Evolutionary conservation across 2,888 invertebrate species (phyloP).

Genomic region (Lomographa bimaculata): DNA sequence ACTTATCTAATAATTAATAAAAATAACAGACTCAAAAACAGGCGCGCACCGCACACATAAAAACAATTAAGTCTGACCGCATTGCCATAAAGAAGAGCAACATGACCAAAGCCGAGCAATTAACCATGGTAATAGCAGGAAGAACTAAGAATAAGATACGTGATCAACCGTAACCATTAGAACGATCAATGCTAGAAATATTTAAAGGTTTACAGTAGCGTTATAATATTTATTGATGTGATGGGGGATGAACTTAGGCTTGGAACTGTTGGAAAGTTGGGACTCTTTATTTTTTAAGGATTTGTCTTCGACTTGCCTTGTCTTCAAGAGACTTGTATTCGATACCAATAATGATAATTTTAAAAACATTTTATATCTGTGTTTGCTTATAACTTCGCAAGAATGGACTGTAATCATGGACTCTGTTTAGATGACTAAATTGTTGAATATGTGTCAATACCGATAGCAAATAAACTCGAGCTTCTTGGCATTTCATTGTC

Average conservation of each 20-base stretch:
- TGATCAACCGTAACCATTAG: slow-evolving; percentile 28
- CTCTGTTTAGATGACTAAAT: no score
- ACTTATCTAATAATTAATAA: slow-evolving; percentile 57
- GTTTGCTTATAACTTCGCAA: no score
- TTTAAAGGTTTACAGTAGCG: slow-evolving; percentile 24
- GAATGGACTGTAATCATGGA: no score
- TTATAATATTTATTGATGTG: slow-evolving; percentile 27
- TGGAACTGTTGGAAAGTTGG: no score
- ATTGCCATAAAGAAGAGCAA: slow-evolving; percentile 78
- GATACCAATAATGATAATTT: no score
- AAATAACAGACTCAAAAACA: slow-evolving; percentile 76
- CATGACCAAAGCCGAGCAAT: slow-evolving; percentile 76
- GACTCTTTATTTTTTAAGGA: no score
- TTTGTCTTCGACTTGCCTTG: no score
- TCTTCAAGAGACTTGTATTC: no score
- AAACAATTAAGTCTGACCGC: slow-evolving; percentile 80
- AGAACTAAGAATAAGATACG: slow-evolving; percentile 47
- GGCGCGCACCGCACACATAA: slow-evolving; percentile 77
- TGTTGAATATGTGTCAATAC: no score
- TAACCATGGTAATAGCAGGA: slow-evolving; percentile 79
- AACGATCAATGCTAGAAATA: slow-evolving; percentile 11
- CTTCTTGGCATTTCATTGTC: no score
- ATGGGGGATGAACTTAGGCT: not conserved
- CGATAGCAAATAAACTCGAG: no score
- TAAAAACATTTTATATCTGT: no score